Evolutionary conservation across 2,888 invertebrate species (phyloP).

Genomic region (Noctua janthe): DNA sequence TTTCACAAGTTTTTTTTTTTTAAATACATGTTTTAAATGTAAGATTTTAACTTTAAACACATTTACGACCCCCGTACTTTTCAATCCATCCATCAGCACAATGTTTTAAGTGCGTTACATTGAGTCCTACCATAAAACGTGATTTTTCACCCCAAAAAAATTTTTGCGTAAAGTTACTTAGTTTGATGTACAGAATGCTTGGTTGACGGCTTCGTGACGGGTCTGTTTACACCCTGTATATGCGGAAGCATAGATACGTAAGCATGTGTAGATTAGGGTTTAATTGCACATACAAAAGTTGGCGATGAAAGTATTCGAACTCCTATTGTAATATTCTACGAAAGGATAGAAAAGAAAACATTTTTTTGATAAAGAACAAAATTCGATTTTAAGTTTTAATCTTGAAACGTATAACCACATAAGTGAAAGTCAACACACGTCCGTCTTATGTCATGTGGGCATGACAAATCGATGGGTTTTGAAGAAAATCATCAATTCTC

Average conservation of each 20-base stretch:
- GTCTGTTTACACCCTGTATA: no score
- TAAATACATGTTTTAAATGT: no score
- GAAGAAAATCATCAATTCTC: constrained; percentile 63
- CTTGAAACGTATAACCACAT: neutral
- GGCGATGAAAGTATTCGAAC: neutral
- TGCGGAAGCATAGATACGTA: neutral
- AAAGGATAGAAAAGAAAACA: neutral
- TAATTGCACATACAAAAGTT: neutral
- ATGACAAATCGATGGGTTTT: constrained; percentile 55
- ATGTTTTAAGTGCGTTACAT: no score
- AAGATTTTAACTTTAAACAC: no score
- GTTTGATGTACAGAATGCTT: no score
- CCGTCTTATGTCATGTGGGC: constrained; percentile 42
- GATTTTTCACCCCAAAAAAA: no score
- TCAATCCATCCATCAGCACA: no score
- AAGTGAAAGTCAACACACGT: constrained; percentile 52
- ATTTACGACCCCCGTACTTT: no score
- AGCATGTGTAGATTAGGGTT: neutral
- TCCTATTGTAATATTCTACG: neutral
- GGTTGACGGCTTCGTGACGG: no score
- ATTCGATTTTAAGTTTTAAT: neutral
- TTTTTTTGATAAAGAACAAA: neutral
- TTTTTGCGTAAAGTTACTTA: no score
- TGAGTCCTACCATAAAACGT: no score
- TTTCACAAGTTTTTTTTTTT: no score